Conservation (phyloP, 30 jellyfish, hydroid and myxozoan genomes). For the Haliclystus octoradiatus region DNA sequence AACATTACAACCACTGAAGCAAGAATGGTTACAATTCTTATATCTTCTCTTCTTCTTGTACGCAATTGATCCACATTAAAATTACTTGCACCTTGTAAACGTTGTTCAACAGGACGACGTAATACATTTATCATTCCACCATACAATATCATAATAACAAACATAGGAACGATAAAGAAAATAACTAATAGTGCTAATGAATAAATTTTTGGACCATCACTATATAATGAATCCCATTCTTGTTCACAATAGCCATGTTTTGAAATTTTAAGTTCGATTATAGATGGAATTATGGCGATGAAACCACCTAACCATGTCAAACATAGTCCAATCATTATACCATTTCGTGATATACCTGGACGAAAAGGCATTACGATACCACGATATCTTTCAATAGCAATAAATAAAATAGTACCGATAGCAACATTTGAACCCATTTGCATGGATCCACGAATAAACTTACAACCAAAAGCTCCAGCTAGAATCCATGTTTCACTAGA, state of each 20-base stretch:
- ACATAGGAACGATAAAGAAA: constrained; percentile 3
- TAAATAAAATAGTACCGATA: constrained; percentile 4
- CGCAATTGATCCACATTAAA: not conserved
- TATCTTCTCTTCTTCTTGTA: constrained; percentile 1
- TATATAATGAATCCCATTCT: not conserved
- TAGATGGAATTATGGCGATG: not conserved
- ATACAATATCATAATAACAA: not conserved
- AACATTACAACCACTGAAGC: constrained; percentile 4
- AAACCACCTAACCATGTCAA: not conserved
- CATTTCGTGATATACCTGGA: not conserved
- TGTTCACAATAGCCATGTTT: not conserved
- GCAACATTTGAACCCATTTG: constrained; percentile 2
- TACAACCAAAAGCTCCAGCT: constrained; percentile 6
- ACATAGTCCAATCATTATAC: not conserved
- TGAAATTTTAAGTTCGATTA: not conserved
- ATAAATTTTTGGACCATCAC: not conserved
- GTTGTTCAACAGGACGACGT: not conserved
- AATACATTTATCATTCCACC: not conserved
- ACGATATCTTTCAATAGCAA: constrained; percentile 6
- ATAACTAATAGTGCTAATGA: not conserved
- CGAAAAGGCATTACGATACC: constrained; percentile 3
- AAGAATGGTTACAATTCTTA: not conserved
- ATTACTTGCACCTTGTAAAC: constrained; percentile 2
- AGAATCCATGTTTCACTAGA: not conserved
- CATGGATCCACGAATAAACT: not conserved